Percentiles rank a stretch among this genome's conserved stretches.
Evolutionary conservation across 2,888 invertebrate genomes (phyloP).

Genomic region (Prosapia bicincta): DNA sequence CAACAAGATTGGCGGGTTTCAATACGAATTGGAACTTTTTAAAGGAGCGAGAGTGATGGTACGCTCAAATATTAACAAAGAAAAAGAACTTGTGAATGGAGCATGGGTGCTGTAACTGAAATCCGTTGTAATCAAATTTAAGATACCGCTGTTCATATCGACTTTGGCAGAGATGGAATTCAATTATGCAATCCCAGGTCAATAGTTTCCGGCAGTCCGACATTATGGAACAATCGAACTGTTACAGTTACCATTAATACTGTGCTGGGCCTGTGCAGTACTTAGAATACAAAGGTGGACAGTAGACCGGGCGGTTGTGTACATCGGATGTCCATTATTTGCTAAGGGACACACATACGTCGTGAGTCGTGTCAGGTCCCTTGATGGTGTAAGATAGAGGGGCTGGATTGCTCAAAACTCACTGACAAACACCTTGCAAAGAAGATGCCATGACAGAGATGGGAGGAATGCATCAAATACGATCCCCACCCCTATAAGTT

Average conservation of each 20-base stretch:
- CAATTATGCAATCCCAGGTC: conserved; percentile 4
- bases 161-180: background rate
- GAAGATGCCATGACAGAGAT: background rate
- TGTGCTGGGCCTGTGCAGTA: conserved; percentile 16
- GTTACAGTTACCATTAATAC: conserved; percentile 4
- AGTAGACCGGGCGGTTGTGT: conserved; percentile 30
- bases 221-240: conserved; percentile 3
- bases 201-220: too few relatives aligned
- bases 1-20: too few relatives aligned
- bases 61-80: too few relatives aligned
- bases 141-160: background rate
- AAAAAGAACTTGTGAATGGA: too few relatives aligned
- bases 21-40: too few relatives aligned
- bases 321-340: background rate
- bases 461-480: background rate
- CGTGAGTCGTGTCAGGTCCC: conserved; percentile 28
- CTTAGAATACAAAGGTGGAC: conserved; percentile 18
- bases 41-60: too few relatives aligned
- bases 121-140: too few relatives aligned
- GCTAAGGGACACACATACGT: background rate
- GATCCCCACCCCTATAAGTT: too few relatives aligned
- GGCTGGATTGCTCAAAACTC: conserved; percentile 20
- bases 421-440: background rate
- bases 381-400: conserved; percentile 28
- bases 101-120: too few relatives aligned